A percentile compares a stretch with the other conserved stretches of the same genome.
phyloP scores from a whole-genome alignment of 2,113 vertebrate genomes.

The Callospermophilus lateralis region DNA sequence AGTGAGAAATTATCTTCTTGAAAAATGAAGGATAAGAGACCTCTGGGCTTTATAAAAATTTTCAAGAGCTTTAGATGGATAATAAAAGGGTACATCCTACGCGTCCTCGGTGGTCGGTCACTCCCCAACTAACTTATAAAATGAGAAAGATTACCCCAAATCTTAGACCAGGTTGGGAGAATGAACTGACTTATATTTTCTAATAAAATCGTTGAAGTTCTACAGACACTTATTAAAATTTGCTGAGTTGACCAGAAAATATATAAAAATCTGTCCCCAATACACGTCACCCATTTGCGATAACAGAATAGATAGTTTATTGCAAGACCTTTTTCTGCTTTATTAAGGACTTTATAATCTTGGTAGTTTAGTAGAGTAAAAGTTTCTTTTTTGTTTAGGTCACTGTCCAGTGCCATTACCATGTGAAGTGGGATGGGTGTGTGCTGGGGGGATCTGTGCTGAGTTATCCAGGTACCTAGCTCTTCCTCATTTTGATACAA shows the following conservation, averaged over 20 bases:
- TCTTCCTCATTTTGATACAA: background rate
- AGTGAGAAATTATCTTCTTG: slow-evolving; percentile 58
- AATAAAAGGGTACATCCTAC: background rate
- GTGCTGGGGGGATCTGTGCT: background rate
- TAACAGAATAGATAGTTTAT: background rate
- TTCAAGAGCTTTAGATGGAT: slow-evolving; percentile 44
- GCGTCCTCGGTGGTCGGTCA: background rate
- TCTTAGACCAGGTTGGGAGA: background rate
- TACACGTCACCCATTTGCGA: background rate
- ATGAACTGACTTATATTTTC: background rate
- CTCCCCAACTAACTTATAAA: background rate
- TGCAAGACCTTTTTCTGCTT: background rate
- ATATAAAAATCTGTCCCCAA: background rate
- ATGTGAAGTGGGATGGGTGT: background rate
- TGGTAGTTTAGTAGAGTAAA: background rate
- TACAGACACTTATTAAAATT: background rate
- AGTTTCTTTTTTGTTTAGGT: background rate
- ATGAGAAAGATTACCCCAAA: background rate
- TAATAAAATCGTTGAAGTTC: background rate
- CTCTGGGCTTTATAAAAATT: background rate
- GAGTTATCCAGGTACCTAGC: no score
- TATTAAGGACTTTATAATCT: background rate
- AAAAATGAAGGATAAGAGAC: background rate
- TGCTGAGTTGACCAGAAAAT: background rate
- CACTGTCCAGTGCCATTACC: background rate